A percentile compares a stretch with the other conserved stretches of the same genome.
phyloP scores from a whole-genome alignment of 2,113 vertebrate genomes.

The Eclectus roratus region DNA sequence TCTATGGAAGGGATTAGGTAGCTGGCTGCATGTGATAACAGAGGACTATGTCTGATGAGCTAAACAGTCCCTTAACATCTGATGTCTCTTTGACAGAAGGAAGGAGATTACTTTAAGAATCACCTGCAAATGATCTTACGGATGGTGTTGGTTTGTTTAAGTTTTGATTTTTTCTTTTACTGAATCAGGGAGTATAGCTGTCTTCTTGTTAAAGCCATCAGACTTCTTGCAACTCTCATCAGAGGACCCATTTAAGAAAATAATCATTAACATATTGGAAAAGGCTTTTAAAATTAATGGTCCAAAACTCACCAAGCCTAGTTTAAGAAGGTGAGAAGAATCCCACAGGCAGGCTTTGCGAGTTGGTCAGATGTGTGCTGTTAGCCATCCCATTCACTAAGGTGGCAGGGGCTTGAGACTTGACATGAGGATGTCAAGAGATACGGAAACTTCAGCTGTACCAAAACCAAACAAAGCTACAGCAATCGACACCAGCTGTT shows the following conservation, averaged over 20 bases:
- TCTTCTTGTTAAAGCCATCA: not conserved
- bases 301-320: not conserved
- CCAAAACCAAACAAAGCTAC: not conserved
- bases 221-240: not conserved
- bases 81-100: not conserved
- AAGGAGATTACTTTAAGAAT: not conserved
- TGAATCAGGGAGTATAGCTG: not conserved
- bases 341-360: not conserved
- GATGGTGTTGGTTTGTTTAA: not conserved
- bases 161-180: not conserved
- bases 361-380: not conserved
- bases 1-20: not conserved
- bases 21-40: not conserved
- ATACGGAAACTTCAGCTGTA: not conserved
- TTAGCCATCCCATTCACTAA: not conserved
- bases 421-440: not conserved
- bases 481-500: constrained; percentile 20
- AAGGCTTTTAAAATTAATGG: not conserved
- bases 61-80: not conserved
- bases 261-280: not conserved
- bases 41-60: not conserved
- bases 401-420: not conserved
- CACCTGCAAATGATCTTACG: not conserved
- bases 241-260: not conserved
- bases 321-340: not conserved